Evolutionary conservation across 2,888 invertebrate species (phyloP).

Genomic region (Sturmia bella): DNA sequence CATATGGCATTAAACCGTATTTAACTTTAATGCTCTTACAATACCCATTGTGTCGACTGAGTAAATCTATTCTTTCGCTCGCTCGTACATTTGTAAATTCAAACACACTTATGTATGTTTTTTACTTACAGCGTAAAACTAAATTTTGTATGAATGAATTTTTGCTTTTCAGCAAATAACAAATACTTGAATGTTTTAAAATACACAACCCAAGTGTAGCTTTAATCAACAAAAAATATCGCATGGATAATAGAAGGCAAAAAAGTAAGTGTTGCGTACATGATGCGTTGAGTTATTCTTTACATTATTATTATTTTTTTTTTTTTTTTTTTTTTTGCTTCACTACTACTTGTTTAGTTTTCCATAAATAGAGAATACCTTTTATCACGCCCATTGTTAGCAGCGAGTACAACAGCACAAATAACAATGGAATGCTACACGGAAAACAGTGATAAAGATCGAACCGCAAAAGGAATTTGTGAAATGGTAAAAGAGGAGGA

Average conservation of each 20-base stretch:
- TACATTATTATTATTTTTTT: not conserved
- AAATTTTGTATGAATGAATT: slow-evolving; percentile 34
- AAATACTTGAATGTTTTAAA: slow-evolving; percentile 32
- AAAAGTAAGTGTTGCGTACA: slow-evolving; percentile 57
- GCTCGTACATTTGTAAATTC: not conserved
- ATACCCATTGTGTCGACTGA: slow-evolving; percentile 48
- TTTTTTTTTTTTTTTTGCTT: not conserved
- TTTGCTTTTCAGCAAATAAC: slow-evolving; percentile 8
- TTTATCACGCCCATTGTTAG: slow-evolving; percentile 63
- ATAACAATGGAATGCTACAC: slow-evolving; percentile 27
- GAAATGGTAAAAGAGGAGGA: not conserved
- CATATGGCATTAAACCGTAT: slow-evolving; percentile 71
- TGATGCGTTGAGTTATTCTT: slow-evolving; percentile 53
- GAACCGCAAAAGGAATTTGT: slow-evolving; percentile 44
- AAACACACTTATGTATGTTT: not conserved
- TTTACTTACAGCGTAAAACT: slow-evolving; percentile 24
- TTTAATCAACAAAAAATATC: slow-evolving; percentile 1
- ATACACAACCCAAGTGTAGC: slow-evolving; percentile 11
- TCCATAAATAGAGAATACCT: slow-evolving; percentile 47
- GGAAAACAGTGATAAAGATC: slow-evolving; percentile 54
- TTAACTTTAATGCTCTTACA: slow-evolving; percentile 66
- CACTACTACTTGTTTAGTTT: slow-evolving; percentile 32
- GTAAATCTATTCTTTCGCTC: not conserved
- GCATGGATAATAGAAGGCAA: slow-evolving; percentile 17
- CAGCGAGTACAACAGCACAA: slow-evolving; percentile 8